Base-by-base conservation (phyloP, 2,113 vertebrate species). In the Suricata suricatta region DNA sequence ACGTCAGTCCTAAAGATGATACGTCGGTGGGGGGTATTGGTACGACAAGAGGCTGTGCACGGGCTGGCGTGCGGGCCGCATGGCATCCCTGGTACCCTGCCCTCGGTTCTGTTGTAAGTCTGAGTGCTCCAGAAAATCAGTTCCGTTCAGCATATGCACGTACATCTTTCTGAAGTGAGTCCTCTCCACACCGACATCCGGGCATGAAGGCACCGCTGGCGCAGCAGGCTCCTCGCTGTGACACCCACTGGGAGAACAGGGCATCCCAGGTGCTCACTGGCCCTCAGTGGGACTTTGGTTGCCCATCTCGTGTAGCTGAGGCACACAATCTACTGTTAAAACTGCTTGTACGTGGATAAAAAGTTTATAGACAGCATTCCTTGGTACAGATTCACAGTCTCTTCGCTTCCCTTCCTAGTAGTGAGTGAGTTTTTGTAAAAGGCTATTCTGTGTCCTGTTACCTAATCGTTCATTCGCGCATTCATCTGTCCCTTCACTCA, bases 201-300 rank as follows among this genome's bases (percentile, higher is more conserved):
- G 1, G 0, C 15, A 5, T 5, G 52, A 15, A 47, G 80, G 31
- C 14, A 14, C 7, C 16, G 1, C 41, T 15, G 15, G 25, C 10
- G 4, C 17, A 25, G n/a, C 8, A 1, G 0, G 16, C 19, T 19
- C 6, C 47, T 71, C 38, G 3, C 12, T 3, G 35, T 11, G 33
- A 33, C n/a, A 10, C 11, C 2, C 23, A 11, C 31, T 2, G 0
- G 9, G 4, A 41, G 14, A 21, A 12, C 8, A 41, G 41, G 4
- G 41, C 41, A 41, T 41, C 41, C 41, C 3, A 1, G 10, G 2
- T 3, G 60, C 21, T 21, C 54, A 60, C 4, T 54, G 4, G 57
- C 15, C 33, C 4, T 50, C 33, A 19, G 0, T 2, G 8, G 25
- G 27, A 3, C 64, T n/a, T 23, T 31, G 9, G 7, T 2, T 8